These are phyloP conservation scores for Rhea americana DNA, from an alignment of 2,113 vertebrate genomes.

Conservation along the genomic window DNA sequence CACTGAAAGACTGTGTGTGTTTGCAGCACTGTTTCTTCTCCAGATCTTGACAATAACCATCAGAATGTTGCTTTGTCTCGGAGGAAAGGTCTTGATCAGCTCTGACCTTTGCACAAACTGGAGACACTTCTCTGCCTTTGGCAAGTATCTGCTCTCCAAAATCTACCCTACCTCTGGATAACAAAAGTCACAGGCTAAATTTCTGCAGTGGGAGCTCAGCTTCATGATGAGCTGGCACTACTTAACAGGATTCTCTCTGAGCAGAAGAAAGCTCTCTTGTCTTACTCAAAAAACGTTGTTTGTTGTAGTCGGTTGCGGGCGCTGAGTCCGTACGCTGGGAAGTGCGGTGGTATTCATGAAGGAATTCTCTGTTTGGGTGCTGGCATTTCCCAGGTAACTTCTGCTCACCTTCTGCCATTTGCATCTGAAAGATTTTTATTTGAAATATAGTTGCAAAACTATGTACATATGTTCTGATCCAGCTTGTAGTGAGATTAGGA, in stretches of 20 bases:
- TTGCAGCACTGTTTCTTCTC: not conserved
- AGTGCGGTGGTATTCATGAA: rapidly evolving
- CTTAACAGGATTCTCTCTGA: not conserved
- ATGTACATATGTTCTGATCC: rapidly evolving
- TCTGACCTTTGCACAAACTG: rapidly evolving
- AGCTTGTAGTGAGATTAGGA: not conserved
- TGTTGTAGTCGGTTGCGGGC: not conserved
- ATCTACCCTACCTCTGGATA: not conserved
- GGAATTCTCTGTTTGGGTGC: not conserved
- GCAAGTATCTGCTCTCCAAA: not conserved
- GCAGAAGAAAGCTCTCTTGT: not conserved
- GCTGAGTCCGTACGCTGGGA: rapidly evolving
- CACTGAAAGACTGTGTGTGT: not conserved
- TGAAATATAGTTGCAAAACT: not conserved
- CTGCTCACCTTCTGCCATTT: not conserved
- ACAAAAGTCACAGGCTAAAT: not conserved
- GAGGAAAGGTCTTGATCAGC: not conserved
- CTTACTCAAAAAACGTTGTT: not conserved
- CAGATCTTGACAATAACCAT: not conserved
- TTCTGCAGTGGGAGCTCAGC: not conserved
- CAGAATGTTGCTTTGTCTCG: not conserved
- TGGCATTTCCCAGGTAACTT: not conserved
- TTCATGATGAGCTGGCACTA: not conserved
- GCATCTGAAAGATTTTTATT: not conserved
- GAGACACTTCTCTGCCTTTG: not conserved